Evolutionary conservation across 92 coral and sea anemone species (phyloP), one percentile per base, ranked within the genome.

Genomic region (Porites evermanni): DNA sequence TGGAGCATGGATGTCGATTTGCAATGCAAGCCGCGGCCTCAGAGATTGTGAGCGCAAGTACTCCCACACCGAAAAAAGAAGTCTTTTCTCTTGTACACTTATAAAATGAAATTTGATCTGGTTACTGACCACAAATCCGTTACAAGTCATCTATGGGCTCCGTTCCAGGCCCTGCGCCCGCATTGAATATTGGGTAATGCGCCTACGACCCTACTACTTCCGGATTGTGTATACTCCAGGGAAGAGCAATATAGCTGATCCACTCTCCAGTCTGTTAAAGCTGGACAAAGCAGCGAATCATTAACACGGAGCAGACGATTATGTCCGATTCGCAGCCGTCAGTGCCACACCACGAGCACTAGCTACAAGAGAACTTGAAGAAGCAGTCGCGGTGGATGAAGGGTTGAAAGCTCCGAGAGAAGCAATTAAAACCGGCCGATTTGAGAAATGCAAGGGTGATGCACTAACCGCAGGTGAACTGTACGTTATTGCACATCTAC

Each of bases 371-470:
- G 68, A 64, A 24, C 71, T 79, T 12, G 90, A 79, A 19, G 71
- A 80, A 60, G 91, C 87, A 52, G 61, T 80, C 3, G 86, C 86
- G 10, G 47, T 7, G 6, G 89, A 86, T 17, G 19, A 79, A 64
- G 88, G 61, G 21, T 67, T 70, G 75, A 75, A 7, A 13, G 89
- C 74, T 26, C 90, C 88, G 52, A 88, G 78, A 64, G 67, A 66
- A 50, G 77, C 92, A 18, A 86, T 84, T 44, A 79, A 72, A n/a
- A 82, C 72, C 1, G 86, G 85, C 14, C 71, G 78, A 53, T 91
- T 76, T 52, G 84, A 74, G 10, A 84, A 88, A 69, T 83, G 87
- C 73, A 83, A 80, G 68, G 71, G 47, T 65, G 79, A 76, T 67
- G 66, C 60, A 47, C 24, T 84, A 50, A 92, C 84, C 38, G 88